These are phyloP conservation scores for Silurus asotus DNA, from an alignment of 2,113 vertebrate species.

Conservation along the genomic window DNA sequence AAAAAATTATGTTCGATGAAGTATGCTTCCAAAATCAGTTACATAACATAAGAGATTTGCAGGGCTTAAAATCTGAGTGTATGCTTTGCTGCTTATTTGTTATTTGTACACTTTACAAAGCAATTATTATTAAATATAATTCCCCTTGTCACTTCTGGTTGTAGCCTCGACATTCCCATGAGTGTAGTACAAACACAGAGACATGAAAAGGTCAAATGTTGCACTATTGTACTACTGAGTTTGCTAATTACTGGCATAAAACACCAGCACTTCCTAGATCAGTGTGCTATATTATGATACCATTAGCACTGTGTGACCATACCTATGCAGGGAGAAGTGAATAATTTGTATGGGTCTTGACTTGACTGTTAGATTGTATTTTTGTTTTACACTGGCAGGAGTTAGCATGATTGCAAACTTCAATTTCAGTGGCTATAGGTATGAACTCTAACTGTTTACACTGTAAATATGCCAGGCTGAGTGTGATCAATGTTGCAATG, in stretches of 20 bases:
- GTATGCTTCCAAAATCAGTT: not conserved
- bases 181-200: not conserved
- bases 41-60: not conserved
- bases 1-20: not conserved
- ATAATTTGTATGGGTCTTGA: not conserved
- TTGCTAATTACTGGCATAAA: not conserved
- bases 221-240: not conserved
- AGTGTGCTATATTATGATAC: not conserved
- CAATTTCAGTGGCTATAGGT: not conserved
- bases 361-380: not conserved
- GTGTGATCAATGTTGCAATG: constrained; percentile 26
- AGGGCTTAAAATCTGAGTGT: not conserved
- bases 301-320: no score
- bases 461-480: not conserved
- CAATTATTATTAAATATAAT: not conserved
- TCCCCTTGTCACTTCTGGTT: not conserved
- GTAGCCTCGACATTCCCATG: not conserved
- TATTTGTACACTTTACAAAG: not conserved
- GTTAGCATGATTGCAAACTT: not conserved
- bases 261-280: not conserved
- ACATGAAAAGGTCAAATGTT: not conserved
- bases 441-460: not conserved
- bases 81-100: not conserved
- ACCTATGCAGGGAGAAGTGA: not conserved
- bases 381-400: not conserved